These are phyloP conservation scores for Heliconius ismenius DNA, from an alignment of 2,888 invertebrate species.

Conservation along the genomic window DNA sequence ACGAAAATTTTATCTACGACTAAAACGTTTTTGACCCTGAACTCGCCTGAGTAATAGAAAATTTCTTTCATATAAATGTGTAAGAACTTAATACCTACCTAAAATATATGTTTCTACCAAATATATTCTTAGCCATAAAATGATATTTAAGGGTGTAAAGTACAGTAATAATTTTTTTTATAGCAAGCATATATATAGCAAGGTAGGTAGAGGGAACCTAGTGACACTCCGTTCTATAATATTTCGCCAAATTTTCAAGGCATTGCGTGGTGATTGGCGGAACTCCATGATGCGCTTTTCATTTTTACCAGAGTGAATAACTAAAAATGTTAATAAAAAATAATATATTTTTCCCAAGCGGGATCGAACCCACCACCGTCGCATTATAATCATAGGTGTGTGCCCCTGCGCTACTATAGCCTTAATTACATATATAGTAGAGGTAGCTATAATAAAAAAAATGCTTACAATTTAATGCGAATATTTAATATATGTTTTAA, in stretches of 20 bases:
- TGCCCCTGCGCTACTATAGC: too few relatives aligned
- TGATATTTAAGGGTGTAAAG: neutral
- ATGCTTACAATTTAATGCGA: neutral
- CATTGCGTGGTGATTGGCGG: too few relatives aligned
- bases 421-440: too few relatives aligned
- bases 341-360: too few relatives aligned
- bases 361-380: too few relatives aligned
- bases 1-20: constrained; percentile 42
- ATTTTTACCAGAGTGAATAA: neutral
- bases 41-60: constrained; percentile 15
- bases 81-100: neutral
- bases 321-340: neutral
- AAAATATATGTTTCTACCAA: neutral
- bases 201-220: neutral
- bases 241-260: too few relatives aligned
- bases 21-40: constrained; percentile 41
- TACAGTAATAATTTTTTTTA: neutral
- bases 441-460: too few relatives aligned
- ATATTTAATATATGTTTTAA: neutral
- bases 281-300: neutral
- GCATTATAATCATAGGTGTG: too few relatives aligned
- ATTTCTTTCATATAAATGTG: neutral
- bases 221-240: too few relatives aligned
- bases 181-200: too few relatives aligned
- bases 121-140: neutral